Base-by-base conservation (phyloP, 2,797 vertebrate genomes). In the Sandelia bainsii region DNA sequence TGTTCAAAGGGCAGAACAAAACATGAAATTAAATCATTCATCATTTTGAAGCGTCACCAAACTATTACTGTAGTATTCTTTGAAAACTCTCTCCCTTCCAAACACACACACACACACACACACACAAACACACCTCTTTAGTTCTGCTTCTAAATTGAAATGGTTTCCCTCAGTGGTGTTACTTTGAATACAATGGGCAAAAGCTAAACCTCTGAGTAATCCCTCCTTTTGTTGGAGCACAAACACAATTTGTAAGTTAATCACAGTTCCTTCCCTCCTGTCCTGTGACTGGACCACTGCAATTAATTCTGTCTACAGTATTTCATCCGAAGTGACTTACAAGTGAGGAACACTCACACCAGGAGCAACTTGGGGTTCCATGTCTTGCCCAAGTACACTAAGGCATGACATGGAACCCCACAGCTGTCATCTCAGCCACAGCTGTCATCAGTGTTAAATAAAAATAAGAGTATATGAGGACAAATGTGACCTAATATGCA, bases 21-120 rank as follows among this genome's bases (percentile, higher is more conserved):
- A 90, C 50, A 65, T 69, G 20, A 86, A 90, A 92, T 93, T 84
- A 92, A 92, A 86, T 84, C 78, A 86, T 93, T 90, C 44, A 86
- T 93, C 87, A 92, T 85, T 80, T 44, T 84, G 82, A 89, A 81
- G 68, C 22, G 1, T 70, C 29, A 20, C 66, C 79, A 82, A 76
- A 85, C 57, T 79, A 75, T 61, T 63, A 67, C 50, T 73, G 85
- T 46, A 62, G 69, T 25, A 50, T 53, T 70, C 66, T 71, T 71
- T 48, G 29, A 72, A 77, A 72, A 60, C 39, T 62, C 59, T 27
- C 10, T 48, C 27, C 16, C 23, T 62, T 34, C 6, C 32, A 49
- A 8, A 50, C 44, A 54, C 29, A 16, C 16, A 19, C 13, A 29
- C 56, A 29, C 27, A 45, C 34, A 39, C 40, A 52, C 14, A 56